These are phyloP conservation scores for Pheosia gnoma DNA, from an alignment of 2,888 invertebrate species.

Conservation along the genomic window DNA sequence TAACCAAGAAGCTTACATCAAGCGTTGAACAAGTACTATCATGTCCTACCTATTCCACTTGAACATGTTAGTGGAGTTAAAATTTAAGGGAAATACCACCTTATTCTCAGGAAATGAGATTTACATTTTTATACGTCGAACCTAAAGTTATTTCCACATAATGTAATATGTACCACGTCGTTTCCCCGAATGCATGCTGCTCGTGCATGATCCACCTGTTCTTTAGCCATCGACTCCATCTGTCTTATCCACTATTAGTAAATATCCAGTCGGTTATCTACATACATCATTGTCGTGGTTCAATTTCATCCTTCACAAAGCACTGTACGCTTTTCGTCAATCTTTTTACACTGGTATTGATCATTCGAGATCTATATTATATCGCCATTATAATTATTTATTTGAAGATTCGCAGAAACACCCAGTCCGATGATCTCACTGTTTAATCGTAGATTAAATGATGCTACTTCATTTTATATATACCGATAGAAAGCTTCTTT, in stretches of 20 bases:
- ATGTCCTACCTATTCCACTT: no score
- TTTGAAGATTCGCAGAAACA: slow-evolving; percentile 1
- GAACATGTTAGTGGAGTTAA: no score
- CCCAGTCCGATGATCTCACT: neutral
- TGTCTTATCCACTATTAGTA: slow-evolving; percentile 6
- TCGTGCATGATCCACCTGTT: slow-evolving; percentile 4
- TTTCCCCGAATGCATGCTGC: slow-evolving; percentile 1
- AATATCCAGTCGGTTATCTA: neutral
- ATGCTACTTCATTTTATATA: neutral
- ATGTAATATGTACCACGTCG: neutral
- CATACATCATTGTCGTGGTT: slow-evolving; percentile 8
- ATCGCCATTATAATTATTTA: neutral
- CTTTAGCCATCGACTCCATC: slow-evolving; percentile 3
- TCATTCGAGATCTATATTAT: slow-evolving; percentile 4
- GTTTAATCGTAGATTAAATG: neutral
- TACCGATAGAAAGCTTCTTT: neutral
- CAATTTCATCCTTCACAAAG: slow-evolving; percentile 5
- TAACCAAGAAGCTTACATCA: no score
- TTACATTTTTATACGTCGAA: neutral
- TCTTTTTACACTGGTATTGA: neutral
- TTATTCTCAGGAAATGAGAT: neutral
- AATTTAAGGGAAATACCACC: no score
- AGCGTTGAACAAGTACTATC: no score
- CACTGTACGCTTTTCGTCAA: slow-evolving; percentile 1
- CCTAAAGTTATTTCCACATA: neutral